phyloP scores from a whole-genome alignment of 2,888 invertebrate species.

The Kryphioiulus occultus region DNA sequence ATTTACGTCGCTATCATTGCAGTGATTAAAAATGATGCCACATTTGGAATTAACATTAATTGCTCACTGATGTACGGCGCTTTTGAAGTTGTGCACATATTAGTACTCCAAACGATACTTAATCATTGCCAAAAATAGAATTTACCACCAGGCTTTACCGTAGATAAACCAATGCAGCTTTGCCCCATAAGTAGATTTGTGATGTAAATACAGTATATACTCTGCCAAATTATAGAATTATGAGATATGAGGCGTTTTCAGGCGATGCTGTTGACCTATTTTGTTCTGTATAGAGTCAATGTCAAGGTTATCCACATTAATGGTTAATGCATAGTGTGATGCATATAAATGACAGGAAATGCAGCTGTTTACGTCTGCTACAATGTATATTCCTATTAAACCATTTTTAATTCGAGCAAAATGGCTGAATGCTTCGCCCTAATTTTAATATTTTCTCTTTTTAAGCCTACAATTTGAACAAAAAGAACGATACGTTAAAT shows the following conservation, averaged over 20 bases:
- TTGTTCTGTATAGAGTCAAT: background rate
- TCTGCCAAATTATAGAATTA: background rate
- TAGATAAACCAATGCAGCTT: background rate
- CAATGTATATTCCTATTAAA: background rate
- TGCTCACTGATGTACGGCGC: background rate
- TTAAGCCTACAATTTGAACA: conserved; percentile 1
- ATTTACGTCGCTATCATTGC: background rate
- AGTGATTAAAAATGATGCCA: background rate
- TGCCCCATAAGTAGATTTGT: background rate
- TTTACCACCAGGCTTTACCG: background rate
- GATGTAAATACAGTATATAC: background rate
- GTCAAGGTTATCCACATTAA: background rate
- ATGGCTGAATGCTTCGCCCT: background rate
- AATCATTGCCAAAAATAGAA: background rate
- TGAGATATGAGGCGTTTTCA: background rate
- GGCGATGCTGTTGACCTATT: background rate
- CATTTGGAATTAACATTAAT: background rate
- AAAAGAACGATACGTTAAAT: conserved; percentile 9
- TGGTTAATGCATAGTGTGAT: too few species aligned
- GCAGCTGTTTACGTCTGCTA: too few species aligned
- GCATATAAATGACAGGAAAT: too few species aligned
- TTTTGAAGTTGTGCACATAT: background rate
- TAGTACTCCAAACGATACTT: background rate
- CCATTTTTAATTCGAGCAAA: background rate
- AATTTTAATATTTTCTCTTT: background rate